Evolutionary conservation across 2,113 vertebrate species (phyloP), one percentile per base, ranked within the genome.

Genomic region (Pipra filicauda): DNA sequence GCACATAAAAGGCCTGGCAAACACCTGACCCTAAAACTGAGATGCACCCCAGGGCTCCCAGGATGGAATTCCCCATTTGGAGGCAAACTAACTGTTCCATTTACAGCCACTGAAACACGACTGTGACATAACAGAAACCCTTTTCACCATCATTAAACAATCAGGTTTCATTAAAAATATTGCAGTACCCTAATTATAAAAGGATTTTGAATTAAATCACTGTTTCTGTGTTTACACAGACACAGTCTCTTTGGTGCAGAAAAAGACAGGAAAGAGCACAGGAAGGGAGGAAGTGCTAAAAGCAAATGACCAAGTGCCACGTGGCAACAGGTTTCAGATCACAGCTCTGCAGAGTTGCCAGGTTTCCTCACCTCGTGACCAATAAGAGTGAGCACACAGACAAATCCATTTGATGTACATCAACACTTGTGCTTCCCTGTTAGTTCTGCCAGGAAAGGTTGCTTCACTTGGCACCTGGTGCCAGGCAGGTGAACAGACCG

Each of bases 231-330:
- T 89, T 89, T 74, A 94, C 75, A 92, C 55, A 93, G 76, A 82
- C 31, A 58, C 20, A 28, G 48, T 89, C 92, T 95, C 95, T 97
- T 97, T 96, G 95, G 96, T 91, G 89, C 85, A 91, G 89, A 66
- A 85, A 74, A 80, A 71, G 81, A 44, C 37, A 83, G n/a, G 62
- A 65, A 74, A 69, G 80, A 93, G 85, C 79, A 78, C 19, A 59
- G 37, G 61, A 76, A 89, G 31, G 69, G 51, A 84, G 1, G 44
- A 80, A 94, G 58, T 85, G 66, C 89, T 95, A 72, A 93, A 95
- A 82, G 81, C 80, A 78, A 91, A 93, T 0, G 1, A 74, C 37
- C 44, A 83, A 95, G 85, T 89, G 91, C 92, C 95, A 89, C 49
- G 43, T 5, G 57, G 8, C 35, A 43, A 16, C 43, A 91, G 69